These are phyloP conservation scores for Agrochola litura DNA, from an alignment of 2,888 invertebrate species.

Conservation along the genomic window DNA sequence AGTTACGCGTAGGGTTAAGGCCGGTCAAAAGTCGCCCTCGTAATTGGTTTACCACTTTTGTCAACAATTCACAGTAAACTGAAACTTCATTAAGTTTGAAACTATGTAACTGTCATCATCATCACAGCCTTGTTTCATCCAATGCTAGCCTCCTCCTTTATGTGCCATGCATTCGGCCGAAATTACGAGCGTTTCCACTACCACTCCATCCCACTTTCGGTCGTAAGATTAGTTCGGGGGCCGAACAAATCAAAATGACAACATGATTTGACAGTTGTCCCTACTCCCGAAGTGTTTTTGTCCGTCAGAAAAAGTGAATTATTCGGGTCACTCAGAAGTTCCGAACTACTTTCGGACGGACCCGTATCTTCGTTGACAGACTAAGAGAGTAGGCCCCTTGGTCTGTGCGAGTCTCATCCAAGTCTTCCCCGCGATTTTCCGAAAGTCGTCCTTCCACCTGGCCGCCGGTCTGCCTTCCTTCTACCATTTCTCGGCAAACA, in stretches of 20 bases:
- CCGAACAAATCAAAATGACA: no score
- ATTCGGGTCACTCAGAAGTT: no score
- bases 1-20: constrained; percentile 43
- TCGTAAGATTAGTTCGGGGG: no score
- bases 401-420: background rate
- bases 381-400: background rate
- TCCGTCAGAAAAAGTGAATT: no score
- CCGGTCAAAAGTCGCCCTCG: constrained; percentile 15
- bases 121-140: background rate
- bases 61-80: background rate
- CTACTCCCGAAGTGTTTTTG: no score
- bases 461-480: background rate
- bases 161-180: background rate
- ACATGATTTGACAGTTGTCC: no score
- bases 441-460: background rate
- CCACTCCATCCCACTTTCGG: no score
- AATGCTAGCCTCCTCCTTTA: background rate
- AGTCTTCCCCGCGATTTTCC: background rate
- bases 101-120: background rate
- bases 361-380: no score
- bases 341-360: no score
- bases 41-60: background rate
- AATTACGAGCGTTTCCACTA: no score
- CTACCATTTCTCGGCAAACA: background rate
- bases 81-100: background rate